These are phyloP conservation scores for Rallus limicola DNA, from an alignment of 2,113 vertebrate genomes.

Conservation along the genomic window DNA sequence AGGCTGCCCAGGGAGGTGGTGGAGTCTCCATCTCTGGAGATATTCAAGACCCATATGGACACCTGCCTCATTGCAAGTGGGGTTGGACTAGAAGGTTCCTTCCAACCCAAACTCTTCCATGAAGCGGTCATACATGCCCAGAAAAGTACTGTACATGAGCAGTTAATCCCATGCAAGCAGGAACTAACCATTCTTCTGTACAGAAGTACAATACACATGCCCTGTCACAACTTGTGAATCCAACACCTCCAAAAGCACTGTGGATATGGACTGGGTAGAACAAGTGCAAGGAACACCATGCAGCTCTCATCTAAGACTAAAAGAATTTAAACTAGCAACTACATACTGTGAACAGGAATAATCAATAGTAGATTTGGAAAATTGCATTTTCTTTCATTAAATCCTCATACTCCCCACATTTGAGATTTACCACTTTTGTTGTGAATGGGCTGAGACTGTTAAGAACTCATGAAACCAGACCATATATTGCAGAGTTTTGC, in stretches of 20 bases:
- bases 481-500: neutral
- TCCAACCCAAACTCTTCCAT: no score
- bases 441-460: neutral
- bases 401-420: neutral
- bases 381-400: neutral
- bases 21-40: no score
- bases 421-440: neutral
- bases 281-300: rapidly evolving
- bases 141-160: neutral
- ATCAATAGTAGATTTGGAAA: neutral
- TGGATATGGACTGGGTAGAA: neutral
- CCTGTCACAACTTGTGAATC: neutral
- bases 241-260: neutral
- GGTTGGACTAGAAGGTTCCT: no score
- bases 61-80: no score
- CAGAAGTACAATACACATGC: neutral
- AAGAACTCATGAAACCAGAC: neutral
- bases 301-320: neutral
- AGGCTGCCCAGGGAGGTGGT: no score
- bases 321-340: neutral
- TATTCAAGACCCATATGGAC: no score
- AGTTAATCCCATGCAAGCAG: neutral
- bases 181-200: neutral
- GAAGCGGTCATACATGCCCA: neutral
- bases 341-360: neutral